Conservation (phyloP, 2,113 vertebrate species). For the Atlantisia rogersi region DNA sequence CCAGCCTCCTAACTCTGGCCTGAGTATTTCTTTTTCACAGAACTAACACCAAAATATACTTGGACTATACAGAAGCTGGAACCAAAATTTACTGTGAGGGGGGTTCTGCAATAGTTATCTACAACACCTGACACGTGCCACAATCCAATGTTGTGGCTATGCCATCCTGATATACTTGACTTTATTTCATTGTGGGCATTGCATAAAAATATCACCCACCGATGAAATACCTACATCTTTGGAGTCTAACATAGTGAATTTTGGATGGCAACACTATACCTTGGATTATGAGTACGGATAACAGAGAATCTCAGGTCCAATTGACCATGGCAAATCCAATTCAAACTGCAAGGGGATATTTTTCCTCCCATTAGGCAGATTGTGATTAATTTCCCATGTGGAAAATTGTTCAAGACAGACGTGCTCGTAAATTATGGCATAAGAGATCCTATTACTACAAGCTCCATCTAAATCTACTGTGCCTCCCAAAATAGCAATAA, state of each 20-base stretch:
- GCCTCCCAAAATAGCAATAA: constrained; percentile 65
- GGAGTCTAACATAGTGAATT: background rate
- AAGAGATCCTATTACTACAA: constrained; percentile 69
- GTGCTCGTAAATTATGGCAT: constrained; percentile 46
- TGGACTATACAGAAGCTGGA: background rate
- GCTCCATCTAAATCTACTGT: constrained; percentile 32
- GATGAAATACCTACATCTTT: background rate
- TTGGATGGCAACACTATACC: background rate
- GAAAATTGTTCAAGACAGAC: constrained; percentile 66
- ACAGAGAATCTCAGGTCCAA: background rate
- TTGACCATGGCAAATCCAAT: constrained; percentile 65
- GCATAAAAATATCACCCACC: background rate
- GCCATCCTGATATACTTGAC: background rate
- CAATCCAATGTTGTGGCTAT: background rate
- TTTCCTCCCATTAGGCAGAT: constrained; percentile 57
- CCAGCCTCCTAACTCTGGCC: background rate
- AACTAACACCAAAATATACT: background rate
- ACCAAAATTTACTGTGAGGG: background rate
- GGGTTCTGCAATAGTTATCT: background rate
- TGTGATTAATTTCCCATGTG: constrained; percentile 70
- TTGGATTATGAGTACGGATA: constrained; percentile 12
- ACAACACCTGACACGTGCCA: background rate
- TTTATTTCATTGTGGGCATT: background rate
- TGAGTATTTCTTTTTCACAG: background rate
- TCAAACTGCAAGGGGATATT: constrained; percentile 52